A percentile compares a stretch with the other conserved stretches of the same genome.
Conservation (phyloP, 2,797 vertebrate genomes). For the Vultur gryphus region DNA sequence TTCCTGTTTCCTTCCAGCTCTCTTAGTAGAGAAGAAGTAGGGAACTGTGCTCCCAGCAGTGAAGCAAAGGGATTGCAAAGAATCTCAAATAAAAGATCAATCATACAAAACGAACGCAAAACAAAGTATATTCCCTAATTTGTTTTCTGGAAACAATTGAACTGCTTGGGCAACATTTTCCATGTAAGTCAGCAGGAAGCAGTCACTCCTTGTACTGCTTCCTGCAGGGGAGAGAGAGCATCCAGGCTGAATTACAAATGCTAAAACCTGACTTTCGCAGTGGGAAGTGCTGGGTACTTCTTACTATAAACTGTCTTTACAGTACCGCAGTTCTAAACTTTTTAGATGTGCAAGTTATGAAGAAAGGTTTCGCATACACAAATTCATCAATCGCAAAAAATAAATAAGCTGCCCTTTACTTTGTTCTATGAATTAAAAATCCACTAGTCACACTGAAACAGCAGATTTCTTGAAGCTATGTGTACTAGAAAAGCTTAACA, state of each 20-base stretch:
- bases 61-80: background rate
- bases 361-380: background rate
- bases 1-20: background rate
- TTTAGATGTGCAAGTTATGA: background rate
- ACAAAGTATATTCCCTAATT: background rate
- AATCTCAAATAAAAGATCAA: background rate
- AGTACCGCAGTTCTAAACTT: background rate
- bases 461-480: background rate
- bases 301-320: background rate
- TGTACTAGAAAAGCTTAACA: background rate
- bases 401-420: background rate
- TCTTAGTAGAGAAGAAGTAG: background rate
- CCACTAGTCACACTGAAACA: background rate
- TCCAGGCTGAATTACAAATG: background rate
- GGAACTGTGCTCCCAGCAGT: background rate
- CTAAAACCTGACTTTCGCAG: background rate
- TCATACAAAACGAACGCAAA: background rate
- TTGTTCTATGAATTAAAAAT: background rate
- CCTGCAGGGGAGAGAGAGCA: background rate
- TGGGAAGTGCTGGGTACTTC: background rate
- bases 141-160: background rate
- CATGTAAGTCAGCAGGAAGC: background rate
- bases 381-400: background rate
- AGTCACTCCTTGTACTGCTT: background rate
- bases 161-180: background rate